Evolutionary conservation across 2,888 invertebrate genomes (phyloP).

Genomic region (Elmis aenea): DNA sequence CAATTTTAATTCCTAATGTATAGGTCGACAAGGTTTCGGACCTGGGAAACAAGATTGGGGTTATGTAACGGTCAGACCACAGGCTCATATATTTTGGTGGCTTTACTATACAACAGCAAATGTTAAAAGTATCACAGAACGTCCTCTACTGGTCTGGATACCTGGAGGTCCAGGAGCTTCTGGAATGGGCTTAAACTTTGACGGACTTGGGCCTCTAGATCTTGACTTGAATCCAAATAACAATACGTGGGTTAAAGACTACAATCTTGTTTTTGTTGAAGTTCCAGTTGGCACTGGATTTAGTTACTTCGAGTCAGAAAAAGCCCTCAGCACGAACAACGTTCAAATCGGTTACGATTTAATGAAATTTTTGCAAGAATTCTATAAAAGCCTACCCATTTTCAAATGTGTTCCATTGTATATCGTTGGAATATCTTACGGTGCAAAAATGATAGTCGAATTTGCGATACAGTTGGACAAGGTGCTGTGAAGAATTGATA

Average conservation of each 20-base stretch:
- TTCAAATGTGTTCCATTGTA: conserved; percentile 72
- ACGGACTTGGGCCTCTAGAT: conserved; percentile 54
- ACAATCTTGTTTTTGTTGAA: conserved; percentile 79
- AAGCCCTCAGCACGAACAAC: conserved; percentile 53
- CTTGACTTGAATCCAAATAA: conserved; percentile 47
- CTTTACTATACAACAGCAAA: conserved; percentile 64
- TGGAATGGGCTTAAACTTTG: conserved; percentile 54
- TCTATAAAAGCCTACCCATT: conserved; percentile 63
- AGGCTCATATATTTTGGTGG: conserved; percentile 85
- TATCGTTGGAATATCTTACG: conserved; percentile 85
- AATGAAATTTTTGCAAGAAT: conserved; percentile 63
- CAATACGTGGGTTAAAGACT: conserved; percentile 51
- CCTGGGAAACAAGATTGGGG: conserved; percentile 66
- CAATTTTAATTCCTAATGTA: no score
- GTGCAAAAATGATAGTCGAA: conserved; percentile 87
- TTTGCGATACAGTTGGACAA: conserved; percentile 61
- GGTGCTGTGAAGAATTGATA: conserved; percentile 58
- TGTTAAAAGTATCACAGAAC: conserved; percentile 54
- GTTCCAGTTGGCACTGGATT: conserved; percentile 87
- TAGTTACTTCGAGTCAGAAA: conserved; percentile 67
- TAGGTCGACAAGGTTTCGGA: conserved; percentile 47
- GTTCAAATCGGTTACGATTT: conserved; percentile 69
- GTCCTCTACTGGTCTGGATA: no score
- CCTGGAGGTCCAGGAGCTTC: conserved; percentile 39
- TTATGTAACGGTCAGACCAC: conserved; percentile 64